phyloP scores from a whole-genome alignment of 2,113 vertebrate genomes.

The Muntiacus reevesi region DNA sequence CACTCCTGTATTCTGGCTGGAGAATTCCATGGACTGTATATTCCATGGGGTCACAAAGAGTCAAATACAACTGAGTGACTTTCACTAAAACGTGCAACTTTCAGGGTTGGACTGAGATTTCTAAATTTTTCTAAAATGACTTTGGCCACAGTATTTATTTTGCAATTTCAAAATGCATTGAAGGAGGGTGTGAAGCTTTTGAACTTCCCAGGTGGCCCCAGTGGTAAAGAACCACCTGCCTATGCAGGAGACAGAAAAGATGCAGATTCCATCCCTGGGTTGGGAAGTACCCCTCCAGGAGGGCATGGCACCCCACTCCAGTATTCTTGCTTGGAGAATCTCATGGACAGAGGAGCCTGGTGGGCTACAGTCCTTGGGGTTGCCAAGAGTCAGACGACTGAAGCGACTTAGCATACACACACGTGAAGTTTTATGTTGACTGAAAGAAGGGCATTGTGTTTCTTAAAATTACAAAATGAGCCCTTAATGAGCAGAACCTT shows the following conservation, averaged over 20 bases:
- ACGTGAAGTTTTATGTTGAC: background rate
- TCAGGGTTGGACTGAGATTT: background rate
- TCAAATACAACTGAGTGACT: background rate
- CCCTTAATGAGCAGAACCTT: background rate
- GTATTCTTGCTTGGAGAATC: background rate
- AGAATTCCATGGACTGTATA: background rate
- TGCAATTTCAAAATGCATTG: background rate
- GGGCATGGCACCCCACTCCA: background rate
- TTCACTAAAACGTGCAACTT: background rate
- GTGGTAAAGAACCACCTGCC: background rate
- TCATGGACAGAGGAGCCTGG: background rate
- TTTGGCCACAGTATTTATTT: background rate
- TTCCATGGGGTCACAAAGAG: background rate
- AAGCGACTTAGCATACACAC: background rate
- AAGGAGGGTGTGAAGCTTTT: background rate
- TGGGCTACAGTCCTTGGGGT: background rate
- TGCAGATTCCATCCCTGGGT: background rate
- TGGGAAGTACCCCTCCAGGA: background rate
- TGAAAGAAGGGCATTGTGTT: background rate
- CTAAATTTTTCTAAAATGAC: background rate
- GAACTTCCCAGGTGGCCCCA: background rate
- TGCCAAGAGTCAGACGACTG: background rate
- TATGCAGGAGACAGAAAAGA: background rate
- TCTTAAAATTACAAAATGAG: background rate
- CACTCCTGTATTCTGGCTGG: background rate